Evolutionary conservation across 1,140 invertebrate genomes (phyloP).

Genomic region (Sycobia sp.): DNA sequence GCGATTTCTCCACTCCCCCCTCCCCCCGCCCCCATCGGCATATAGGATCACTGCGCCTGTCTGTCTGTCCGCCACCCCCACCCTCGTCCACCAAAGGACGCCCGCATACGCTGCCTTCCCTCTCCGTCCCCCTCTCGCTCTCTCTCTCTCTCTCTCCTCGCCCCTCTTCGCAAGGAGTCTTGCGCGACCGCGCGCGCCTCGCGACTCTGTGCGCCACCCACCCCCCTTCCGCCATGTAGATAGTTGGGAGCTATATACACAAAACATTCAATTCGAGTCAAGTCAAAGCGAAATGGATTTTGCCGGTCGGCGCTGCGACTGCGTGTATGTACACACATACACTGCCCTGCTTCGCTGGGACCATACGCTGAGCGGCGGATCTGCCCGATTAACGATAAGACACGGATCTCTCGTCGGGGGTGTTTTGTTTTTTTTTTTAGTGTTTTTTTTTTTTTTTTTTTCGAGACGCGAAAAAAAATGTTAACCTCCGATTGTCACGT

Average conservation of each 20-base stretch:
- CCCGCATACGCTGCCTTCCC: neutral
- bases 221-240: neutral
- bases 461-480: too few species aligned
- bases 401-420: too few species aligned
- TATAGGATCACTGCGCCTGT: slow-evolving; percentile 5
- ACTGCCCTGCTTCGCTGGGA: too few species aligned
- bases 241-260: slow-evolving; percentile 46
- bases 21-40: neutral
- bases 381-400: too few species aligned
- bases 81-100: too few species aligned
- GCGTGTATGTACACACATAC: too few species aligned
- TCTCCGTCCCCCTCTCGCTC: neutral
- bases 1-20: neutral
- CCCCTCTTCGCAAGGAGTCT: slow-evolving; percentile 4
- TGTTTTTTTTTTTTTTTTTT: too few species aligned
- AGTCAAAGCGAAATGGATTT: slow-evolving; percentile 60
- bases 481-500: too few species aligned
- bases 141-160: too few species aligned
- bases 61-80: slow-evolving; percentile 18
- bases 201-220: neutral
- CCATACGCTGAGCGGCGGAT: too few species aligned
- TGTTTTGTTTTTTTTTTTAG: too few species aligned
- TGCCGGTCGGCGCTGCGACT: slow-evolving; percentile 39
- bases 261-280: slow-evolving; percentile 60
- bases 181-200: neutral